A percentile compares a stretch with the other conserved stretches of the same genome.
phyloP scores from a whole-genome alignment of 2,113 vertebrate species.

The Saguinus midas region DNA sequence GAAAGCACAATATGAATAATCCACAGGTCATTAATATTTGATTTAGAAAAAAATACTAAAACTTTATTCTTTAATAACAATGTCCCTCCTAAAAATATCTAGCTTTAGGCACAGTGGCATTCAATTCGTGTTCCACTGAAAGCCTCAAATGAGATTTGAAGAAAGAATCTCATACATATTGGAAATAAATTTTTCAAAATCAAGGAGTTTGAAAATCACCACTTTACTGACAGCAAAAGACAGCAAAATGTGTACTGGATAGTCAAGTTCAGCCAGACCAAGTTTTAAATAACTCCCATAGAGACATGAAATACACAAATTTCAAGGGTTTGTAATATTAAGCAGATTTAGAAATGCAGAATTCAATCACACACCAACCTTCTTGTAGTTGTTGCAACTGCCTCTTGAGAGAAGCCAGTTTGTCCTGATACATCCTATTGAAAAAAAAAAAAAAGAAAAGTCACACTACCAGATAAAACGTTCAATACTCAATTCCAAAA shows the following conservation, averaged over 20 bases:
- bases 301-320: not conserved
- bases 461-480: not conserved
- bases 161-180: not conserved
- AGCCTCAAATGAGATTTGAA: not conserved
- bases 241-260: not conserved
- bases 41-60: not conserved
- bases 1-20: not conserved
- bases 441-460: conserved; percentile 17
- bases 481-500: not conserved
- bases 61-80: not conserved
- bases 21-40: not conserved
- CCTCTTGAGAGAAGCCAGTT: conserved; percentile 95
- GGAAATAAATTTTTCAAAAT: not conserved
- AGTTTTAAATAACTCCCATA: not conserved
- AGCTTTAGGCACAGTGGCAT: not conserved
- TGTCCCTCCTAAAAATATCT: not conserved
- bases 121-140: not conserved
- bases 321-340: not conserved
- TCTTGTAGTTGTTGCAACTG: conserved; percentile 97
- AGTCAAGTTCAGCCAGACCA: not conserved
- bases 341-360: not conserved
- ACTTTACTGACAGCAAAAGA: not conserved
- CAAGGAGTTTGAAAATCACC: not conserved
- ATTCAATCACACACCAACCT: conserved; percentile 84
- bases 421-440: conserved; percentile 97